Base-by-base conservation (phyloP, 2,888 invertebrate species). In the Dusona sp. region DNA sequence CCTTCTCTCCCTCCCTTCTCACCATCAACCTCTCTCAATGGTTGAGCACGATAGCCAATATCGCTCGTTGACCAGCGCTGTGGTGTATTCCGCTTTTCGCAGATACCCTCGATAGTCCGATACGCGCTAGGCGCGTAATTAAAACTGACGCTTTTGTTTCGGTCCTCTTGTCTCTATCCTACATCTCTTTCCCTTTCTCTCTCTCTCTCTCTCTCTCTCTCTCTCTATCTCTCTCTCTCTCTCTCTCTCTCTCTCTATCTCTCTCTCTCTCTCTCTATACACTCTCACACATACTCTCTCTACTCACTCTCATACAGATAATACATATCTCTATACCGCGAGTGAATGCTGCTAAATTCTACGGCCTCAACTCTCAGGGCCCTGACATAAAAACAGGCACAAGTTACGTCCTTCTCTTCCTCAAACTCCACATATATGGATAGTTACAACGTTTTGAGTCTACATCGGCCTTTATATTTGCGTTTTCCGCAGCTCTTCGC, bases 121-220 rank as follows among this genome's bases (percentile, higher is more conserved):
- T 87, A 87, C 82, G 79, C 81, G 82, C 78, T 82, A 38, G 79
- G 79, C 78, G 86, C 88, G 90, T 91, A 91, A 91, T 91, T 91
- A 91, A 91, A 91, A 91, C 90, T 89, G 91, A 91, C 91, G 91
- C 90, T 91, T 91, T 90, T 89, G 91, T 90, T 91, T 88, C 84
- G 75, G 72, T 74, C 79, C 65, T 78, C 72, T 65, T 68, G 51
- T 65, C n/a, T 54, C 54, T 80, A 36, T 54, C 68, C 38, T 25
- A n/a, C 36, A 54, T 33, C 57, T 61, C 61, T 29, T 29, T 16
- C 29, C 25, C 16, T 16, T 16, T 29, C 61, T 57, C 29, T 9
- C 22, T n/a, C n/a, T 54, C 54, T 22, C 54, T 11, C 4, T 4
- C 33, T 33, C 33, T 33, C 33, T 33, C 33, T 33, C 33, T 33